Percentiles rank a stretch among this genome's conserved stretches.
These are phyloP conservation scores for Platycheirus albimanus DNA, from an alignment of 2,888 invertebrate species.

Conservation along the genomic window DNA sequence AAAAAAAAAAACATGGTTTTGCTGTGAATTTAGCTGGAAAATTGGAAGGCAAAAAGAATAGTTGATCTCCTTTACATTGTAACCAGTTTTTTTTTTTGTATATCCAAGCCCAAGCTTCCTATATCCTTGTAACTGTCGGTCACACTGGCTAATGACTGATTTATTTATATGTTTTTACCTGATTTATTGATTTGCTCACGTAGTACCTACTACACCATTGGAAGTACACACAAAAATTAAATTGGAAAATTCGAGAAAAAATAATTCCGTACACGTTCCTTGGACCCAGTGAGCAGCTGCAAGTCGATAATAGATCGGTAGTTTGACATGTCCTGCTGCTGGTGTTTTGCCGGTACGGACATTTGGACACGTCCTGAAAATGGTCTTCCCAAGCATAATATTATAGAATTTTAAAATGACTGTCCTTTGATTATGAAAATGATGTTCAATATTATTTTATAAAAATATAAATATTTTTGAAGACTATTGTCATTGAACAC, in stretches of 20 bases:
- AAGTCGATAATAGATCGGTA: conserved; percentile 15
- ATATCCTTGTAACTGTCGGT: conserved; percentile 18
- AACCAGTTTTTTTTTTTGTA: not conserved
- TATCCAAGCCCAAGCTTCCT: not conserved
- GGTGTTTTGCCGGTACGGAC: no score
- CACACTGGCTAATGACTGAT: conserved; percentile 17
- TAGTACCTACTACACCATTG: not conserved
- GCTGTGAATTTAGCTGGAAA: no score
- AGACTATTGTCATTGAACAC: no score
- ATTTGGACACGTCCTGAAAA: not conserved
- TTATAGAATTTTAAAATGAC: not conserved
- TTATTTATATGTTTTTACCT: conserved; percentile 20
- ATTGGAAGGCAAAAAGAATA: not conserved
- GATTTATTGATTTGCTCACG: conserved; percentile 12
- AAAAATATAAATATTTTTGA: no score
- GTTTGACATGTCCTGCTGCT: not conserved
- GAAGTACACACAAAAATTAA: not conserved
- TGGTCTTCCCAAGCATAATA: not conserved
- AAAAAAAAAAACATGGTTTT: not conserved
- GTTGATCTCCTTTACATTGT: not conserved
- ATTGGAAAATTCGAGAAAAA: not conserved
- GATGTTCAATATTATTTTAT: no score
- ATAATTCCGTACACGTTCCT: not conserved
- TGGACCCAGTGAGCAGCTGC: not conserved
- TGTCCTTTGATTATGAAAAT: not conserved